Base-by-base conservation (phyloP, 2,888 invertebrate genomes). In the Alloscopus bannaensis region DNA sequence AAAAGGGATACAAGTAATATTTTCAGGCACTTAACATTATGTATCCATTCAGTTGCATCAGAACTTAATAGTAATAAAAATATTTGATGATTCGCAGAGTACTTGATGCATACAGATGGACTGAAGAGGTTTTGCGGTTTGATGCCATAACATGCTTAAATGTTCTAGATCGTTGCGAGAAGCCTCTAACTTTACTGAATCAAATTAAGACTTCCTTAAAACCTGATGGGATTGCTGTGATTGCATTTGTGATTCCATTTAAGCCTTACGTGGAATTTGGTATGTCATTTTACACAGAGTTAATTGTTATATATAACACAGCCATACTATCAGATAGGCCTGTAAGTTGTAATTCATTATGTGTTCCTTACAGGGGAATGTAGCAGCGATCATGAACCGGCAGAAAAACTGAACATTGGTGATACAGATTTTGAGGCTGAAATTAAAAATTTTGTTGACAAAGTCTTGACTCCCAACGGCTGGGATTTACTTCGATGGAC, bases 171-270 rank as follows among this genome's bases (percentile, higher is more conserved):
- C 93, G 99, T 70, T 98, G 98, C 90, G 94, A 94, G 88, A 92
- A 92, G 85, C 98, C 99, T 0, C 89, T 93, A 83, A 91, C 92
- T 70, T 91, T 99, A 86, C 90, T 99, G 83, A 89, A 90, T 68
- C 92, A 94, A 86, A 94, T 98, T 29, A 91, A 91, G 84, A 88
- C 90, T 22, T 91, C 93, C 0, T 89, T 99, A 55, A 91, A 91
- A 4, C 92, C 94, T 0, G 91, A 91, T 66, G 97, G 97, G 0
- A 89, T 92, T 28, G 90, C 95, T 24, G 88, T 98, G 55, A 90
- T 99, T n/a, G 98, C 98, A 0, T 90, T 98, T 1, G 99, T 98
- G 16, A 90, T 99, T 81, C 99, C 99, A 0, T 96, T 96, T 89
- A 94, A 93, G 86, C 96, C 97, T 70, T 99, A 97, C 88, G 98